Conservation (phyloP, 1,140 invertebrate genomes). For the Dendrolimus kikuchii region DNA sequence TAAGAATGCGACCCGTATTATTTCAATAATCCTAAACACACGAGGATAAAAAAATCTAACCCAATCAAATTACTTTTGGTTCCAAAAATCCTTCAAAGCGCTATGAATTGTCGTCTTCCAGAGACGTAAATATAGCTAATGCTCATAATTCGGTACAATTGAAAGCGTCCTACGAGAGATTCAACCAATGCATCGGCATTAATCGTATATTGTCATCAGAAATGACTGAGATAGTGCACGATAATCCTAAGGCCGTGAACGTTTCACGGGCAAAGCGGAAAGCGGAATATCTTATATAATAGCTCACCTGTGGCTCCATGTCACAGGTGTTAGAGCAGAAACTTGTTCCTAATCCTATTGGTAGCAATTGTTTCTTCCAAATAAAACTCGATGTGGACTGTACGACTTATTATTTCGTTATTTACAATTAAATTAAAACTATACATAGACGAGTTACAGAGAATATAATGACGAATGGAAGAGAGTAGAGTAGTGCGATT, state of each 20-base stretch:
- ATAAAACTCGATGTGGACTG: no score
- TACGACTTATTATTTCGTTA: no score
- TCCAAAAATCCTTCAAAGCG: not conserved
- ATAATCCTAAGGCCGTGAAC: slow-evolving; percentile 22
- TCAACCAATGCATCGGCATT: slow-evolving; percentile 43
- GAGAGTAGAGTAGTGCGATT: no score
- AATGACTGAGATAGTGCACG: slow-evolving; percentile 54
- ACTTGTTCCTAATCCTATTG: no score
- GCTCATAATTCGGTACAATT: slow-evolving; percentile 43
- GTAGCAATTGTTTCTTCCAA: no score
- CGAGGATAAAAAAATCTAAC: no score
- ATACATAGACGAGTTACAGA: no score
- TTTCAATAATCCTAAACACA: no score
- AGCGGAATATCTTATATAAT: slow-evolving; percentile 2
- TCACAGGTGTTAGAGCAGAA: no score
- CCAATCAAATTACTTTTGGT: not conserved
- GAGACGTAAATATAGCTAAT: slow-evolving; percentile 39
- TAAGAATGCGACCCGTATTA: no score
- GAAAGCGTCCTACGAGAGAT: slow-evolving; percentile 52
- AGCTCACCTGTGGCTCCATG: not conserved
- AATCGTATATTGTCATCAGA: slow-evolving; percentile 66
- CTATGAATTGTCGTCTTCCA: slow-evolving; percentile 9
- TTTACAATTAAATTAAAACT: no score
- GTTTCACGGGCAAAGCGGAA: slow-evolving; percentile 23
- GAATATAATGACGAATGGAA: no score